Evolutionary conservation across 2,797 vertebrate species (phyloP).

Genomic region (Semotilus atromaculatus): DNA sequence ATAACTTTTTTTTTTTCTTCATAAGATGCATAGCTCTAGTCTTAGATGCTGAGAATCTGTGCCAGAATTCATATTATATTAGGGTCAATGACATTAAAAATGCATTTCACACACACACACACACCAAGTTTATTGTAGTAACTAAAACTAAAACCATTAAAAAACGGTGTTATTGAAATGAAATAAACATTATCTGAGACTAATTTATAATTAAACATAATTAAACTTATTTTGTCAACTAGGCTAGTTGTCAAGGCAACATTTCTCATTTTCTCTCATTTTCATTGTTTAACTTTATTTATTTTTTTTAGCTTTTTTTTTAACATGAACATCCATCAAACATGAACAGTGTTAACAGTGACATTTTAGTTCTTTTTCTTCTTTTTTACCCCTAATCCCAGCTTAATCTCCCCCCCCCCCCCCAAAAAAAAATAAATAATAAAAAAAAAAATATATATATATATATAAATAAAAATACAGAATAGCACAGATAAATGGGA

Average conservation of each 20-base stretch:
- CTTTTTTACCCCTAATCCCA: too few species aligned
- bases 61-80: neutral
- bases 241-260: neutral
- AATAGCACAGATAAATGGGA: too few species aligned
- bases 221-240: too few species aligned
- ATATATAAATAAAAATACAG: too few species aligned
- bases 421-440: too few species aligned
- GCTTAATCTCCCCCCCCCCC: too few species aligned
- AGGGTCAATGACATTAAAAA: neutral
- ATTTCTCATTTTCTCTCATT: neutral
- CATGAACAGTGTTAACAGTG: too few species aligned
- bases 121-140: neutral
- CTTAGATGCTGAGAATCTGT: neutral
- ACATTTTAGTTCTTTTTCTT: too few species aligned
- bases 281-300: too few species aligned
- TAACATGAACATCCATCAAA: too few species aligned
- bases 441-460: too few species aligned
- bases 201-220: neutral
- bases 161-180: neutral
- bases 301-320: too few species aligned
- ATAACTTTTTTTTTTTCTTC: neutral
- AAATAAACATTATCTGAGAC: neutral
- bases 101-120: neutral
- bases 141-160: neutral
- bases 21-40: neutral